Evolutionary conservation across 2,888 invertebrate species (phyloP), one percentile per base, ranked within the genome.

Genomic region (Thymelicus sylvestris): DNA sequence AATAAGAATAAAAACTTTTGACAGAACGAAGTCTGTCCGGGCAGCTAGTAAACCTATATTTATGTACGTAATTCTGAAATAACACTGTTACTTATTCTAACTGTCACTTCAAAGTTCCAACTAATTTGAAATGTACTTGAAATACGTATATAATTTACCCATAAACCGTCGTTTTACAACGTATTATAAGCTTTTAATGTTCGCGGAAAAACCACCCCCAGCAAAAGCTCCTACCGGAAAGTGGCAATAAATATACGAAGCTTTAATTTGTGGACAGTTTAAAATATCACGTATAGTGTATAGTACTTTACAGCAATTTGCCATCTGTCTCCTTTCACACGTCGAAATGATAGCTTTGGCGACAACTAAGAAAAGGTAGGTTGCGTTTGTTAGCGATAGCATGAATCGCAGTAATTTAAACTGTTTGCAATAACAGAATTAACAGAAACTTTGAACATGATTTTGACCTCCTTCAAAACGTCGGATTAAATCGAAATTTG

Each of bases 191-290:
- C 60, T 41, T 60, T 41, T 57, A 57, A 64, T n/a, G 12, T 70
- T 60, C 64, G 52, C 52, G 65, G 65, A 52, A 70, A 64, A 64
- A 64, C 70, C 59, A 31, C n/a, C 59, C 7, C 15, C 39, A n/a
- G 70, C 65, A 61, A 70, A 60, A 41, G 65, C 24, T 31, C 19
- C 50, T 57, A 19, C 15, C 52, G 61, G 68, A 68, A 72, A 73
- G 61, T 69, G 44, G 50, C 52, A 52, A 70, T 74, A 75, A 75
- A 77, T 74, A 76, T 68, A 75, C 73, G 73, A 64, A 62, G 66
- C 73, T 74, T 72, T 77, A 77, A 79, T 79, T 75, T 74, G 76
- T 76, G 70, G 76, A 77, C 71, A 73, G 66, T 69, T 71, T 71
- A 76, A 73, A 74, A 73, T 68, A 70, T 70, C 66, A 71, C 74